Percentiles rank a stretch among this genome's conserved stretches.
Conservation (phyloP, 2,888 invertebrate genomes). For the Erebia epiphron region DNA sequence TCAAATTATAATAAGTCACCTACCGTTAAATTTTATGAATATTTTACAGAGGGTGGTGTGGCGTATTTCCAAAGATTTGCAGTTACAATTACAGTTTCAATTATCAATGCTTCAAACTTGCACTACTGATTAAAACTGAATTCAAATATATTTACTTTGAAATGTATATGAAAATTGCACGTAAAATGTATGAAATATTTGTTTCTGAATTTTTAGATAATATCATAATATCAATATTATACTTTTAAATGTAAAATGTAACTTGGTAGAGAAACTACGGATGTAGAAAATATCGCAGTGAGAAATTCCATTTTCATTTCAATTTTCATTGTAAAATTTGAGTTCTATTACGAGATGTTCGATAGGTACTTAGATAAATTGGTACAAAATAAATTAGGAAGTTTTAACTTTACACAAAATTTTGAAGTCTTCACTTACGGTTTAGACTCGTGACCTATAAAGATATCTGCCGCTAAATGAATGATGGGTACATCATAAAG, state of each 20-base stretch:
- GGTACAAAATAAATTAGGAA: neutral
- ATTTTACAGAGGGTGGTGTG: neutral
- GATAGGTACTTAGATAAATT: neutral
- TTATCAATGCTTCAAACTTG: too few relatives aligned
- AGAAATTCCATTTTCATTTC: neutral
- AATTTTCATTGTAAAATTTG: neutral
- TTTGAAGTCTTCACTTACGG: neutral
- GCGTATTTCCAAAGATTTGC: too few relatives aligned
- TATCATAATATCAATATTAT: too few relatives aligned
- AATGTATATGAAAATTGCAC: too few relatives aligned
- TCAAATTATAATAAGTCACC: constrained; percentile 1
- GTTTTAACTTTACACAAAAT: neutral
- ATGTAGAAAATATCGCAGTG: neutral
- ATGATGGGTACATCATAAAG: neutral
- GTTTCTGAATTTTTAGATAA: too few relatives aligned
- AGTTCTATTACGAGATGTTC: neutral
- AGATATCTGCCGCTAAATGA: neutral
- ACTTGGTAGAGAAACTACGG: neutral
- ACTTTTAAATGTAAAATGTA: neutral
- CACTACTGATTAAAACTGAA: too few relatives aligned
- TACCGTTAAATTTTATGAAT: constrained; percentile 3
- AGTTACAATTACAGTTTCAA: too few relatives aligned
- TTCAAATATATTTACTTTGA: too few relatives aligned
- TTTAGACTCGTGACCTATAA: neutral
- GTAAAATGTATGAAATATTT: too few relatives aligned